Conservation (phyloP, 2,113 vertebrate species). For the Anguilla japonica region DNA sequence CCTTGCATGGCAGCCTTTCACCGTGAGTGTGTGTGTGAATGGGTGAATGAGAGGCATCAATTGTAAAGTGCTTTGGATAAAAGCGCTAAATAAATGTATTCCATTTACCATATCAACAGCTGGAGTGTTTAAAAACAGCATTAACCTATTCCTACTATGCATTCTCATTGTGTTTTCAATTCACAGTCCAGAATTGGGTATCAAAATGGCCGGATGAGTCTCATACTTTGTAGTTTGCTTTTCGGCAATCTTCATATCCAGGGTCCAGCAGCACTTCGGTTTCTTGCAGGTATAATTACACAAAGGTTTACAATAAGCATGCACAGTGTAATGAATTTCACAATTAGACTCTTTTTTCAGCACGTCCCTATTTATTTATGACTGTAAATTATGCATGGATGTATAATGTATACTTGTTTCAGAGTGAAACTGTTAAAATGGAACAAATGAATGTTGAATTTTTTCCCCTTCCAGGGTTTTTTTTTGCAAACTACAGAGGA, state of each 20-base stretch:
- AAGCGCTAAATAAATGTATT: background rate
- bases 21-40: no score
- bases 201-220: background rate
- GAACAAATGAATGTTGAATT: background rate
- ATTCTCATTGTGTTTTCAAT: background rate
- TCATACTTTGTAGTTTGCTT: background rate
- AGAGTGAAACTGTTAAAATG: conserved; percentile 12
- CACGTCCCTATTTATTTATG: conserved; percentile 38
- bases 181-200: background rate
- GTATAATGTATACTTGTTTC: conserved; percentile 20
- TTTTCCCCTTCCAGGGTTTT: background rate
- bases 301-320: no score
- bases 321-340: background rate
- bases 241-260: background rate
- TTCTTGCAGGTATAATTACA: background rate
- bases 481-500: conserved; percentile 9
- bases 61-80: background rate
- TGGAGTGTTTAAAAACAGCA: background rate
- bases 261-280: background rate
- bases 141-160: background rate
- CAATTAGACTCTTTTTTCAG: conserved; percentile 7
- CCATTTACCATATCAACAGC: no score
- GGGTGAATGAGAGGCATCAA: no score
- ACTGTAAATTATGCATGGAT: conserved; percentile 31
- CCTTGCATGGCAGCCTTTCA: no score